Evolutionary conservation across 2,797 vertebrate species (phyloP).

Genomic region (Trachops cirrhosus): DNA sequence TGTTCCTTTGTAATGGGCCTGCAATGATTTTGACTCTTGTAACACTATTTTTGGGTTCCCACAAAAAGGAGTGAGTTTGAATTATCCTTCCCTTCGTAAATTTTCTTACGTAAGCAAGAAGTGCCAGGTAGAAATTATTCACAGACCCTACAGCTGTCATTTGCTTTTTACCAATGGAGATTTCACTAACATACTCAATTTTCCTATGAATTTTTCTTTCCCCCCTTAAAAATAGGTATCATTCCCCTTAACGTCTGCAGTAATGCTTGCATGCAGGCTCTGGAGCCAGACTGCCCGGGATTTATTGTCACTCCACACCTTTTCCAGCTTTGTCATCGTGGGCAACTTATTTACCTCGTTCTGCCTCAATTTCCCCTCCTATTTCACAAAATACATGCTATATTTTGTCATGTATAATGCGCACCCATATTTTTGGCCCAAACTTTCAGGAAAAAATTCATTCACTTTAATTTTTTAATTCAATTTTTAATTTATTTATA

Average conservation of each 20-base stretch:
- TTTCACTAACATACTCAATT: constrained; percentile 51
- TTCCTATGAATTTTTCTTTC: not conserved
- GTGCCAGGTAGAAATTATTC: constrained; percentile 42
- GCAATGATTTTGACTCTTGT: constrained; percentile 56
- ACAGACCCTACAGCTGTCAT: constrained; percentile 19
- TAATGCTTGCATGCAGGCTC: not conserved
- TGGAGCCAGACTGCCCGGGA: not conserved
- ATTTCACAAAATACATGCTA: not conserved
- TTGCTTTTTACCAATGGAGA: constrained; percentile 43
- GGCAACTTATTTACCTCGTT: not conserved
- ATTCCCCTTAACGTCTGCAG: not conserved
- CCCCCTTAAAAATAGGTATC: not conserved
- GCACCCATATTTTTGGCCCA: too few species aligned
- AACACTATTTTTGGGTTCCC: constrained; percentile 43
- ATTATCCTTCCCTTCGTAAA: constrained; percentile 38
- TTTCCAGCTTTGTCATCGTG: not conserved
- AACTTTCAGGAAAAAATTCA: too few species aligned
- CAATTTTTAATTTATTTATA: too few species aligned
- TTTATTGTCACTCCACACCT: not conserved
- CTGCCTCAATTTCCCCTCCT: not conserved
- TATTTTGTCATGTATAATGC: too few species aligned
- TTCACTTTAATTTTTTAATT: too few species aligned
- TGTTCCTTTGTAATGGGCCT: constrained; percentile 33
- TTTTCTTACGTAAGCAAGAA: constrained; percentile 59
- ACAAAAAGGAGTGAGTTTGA: constrained; percentile 57